Base-by-base conservation (phyloP, 1,140 invertebrate genomes). In the Pentalonia nigronervosa region DNA sequence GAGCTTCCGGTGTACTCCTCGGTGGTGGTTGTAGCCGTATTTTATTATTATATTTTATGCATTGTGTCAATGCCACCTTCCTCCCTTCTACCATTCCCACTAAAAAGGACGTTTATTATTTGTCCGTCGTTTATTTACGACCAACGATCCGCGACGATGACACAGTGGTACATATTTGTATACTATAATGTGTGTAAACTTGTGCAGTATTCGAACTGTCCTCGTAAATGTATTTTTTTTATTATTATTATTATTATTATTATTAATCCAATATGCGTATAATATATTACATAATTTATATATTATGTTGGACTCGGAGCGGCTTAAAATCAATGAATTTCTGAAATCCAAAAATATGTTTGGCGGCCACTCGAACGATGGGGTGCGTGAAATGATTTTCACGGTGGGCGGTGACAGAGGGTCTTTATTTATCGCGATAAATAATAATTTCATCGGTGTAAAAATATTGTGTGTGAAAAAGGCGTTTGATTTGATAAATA, bases 391-490 rank as follows among this genome's bases (percentile, higher is more conserved):
- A 88, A 50, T 50, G 17, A 34, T 86, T 86, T 47, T 47, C 41
- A 45, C 45, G 47, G 47, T n/a, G 47, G 48, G 48, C 87, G 47
- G n/a, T 30, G 30, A n/a, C 60, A 76, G 14, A 76, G n/a, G 60
- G 6, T 88, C 48, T 76, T 76, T 76, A 76, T 88, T 88, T 88
- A n/a, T 88, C 34, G 34, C 48, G 20, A 88, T 50, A 76, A 76
- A 76, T 76, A 76, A 88, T 48, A 88, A 88, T 88, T 53, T 88
- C n/a, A 11, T 34, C n/a, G 47, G n/a, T 88, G 87, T 88, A 88
- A 88, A 88, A 48, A 88, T 48, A 88, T 88, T 88, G 87, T 88
- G 87, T 88, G n/a, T 88, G 48, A 88, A 88, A 88, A 36, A 88
- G 48, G 48, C 47, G 87, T 88, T 76, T 88, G 17, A 88, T 88